Evolutionary conservation across 2,888 invertebrate genomes (phyloP), one percentile per base, ranked within the genome.

Genomic region (Pyralis farinalis): DNA sequence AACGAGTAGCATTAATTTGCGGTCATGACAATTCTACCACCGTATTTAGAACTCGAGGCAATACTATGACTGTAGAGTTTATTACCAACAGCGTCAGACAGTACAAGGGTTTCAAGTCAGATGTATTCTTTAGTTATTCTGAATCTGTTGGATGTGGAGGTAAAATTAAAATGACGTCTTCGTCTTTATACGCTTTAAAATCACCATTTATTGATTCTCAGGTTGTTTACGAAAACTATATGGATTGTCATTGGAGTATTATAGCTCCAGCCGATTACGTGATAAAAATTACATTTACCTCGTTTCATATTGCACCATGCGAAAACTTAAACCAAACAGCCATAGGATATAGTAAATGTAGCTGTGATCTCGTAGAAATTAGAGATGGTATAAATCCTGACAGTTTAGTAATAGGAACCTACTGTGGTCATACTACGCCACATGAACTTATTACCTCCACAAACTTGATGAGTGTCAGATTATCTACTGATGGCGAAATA

Each of bases 201-300:
- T 73, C 83, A 12, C 84, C 84, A 9, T 53, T 77, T 1, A 60
- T 83, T 29, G 63, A 53, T 28, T 58, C 58, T 12, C 73, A 73
- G 12, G 78, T 90, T 0, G 72, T 72, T 1, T 94, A 95, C 61
- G 93, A 93, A 48, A 73, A 90, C 27, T 83, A 90, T 51, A 83
- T 96, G 53, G 94, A 96, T 53, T 98, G 98, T 63, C 86, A 91
- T 35, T 97, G 96, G 95, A 72, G 77, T 3, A 83, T 97, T 28
- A 77, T 69, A 36, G 93, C 93, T 0, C 87, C 91, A 0, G 60
- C 61, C 1, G 92, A 92, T 38, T 90, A 93, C 49, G 83, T 91
- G 3, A 83, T 97, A 1, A 88, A 89, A 59, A 70, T 96, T 1
- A 85, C 90, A 40, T 88, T 93, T 36, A 73, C 72, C 16, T 71